phyloP scores from a whole-genome alignment of 2,113 vertebrate genomes.

The Pelusios castaneus region DNA sequence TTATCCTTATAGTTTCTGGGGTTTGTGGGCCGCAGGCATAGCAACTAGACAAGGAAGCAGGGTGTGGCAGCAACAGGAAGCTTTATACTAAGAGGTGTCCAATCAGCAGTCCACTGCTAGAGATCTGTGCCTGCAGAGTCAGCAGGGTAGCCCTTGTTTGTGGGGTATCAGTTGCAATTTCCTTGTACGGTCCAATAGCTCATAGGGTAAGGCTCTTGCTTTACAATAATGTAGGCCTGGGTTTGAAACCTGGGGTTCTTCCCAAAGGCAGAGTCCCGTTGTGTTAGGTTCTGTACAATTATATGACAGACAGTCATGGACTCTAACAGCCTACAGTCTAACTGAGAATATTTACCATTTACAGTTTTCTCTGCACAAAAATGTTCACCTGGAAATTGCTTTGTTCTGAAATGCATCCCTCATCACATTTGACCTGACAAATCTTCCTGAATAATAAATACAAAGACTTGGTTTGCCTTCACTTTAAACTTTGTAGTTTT shows the following conservation, averaged over 20 bases:
- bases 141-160: not conserved
- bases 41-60: not conserved
- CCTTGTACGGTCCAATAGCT: too few species aligned
- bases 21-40: not conserved
- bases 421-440: not conserved
- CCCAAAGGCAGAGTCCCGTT: not conserved
- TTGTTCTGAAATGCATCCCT: not conserved
- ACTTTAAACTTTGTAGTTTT: not conserved
- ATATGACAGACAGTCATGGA: not conserved
- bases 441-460: not conserved
- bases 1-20: too few species aligned
- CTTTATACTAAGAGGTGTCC: not conserved
- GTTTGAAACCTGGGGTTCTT: too few species aligned
- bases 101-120: not conserved
- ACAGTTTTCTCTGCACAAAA: not conserved
- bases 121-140: not conserved
- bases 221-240: too few species aligned
- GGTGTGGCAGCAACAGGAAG: not conserved
- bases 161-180: not conserved
- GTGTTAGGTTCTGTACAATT: not conserved
- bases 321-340: not conserved
- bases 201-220: too few species aligned
- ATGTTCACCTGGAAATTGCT: not conserved
- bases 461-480: not conserved
- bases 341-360: not conserved